Evolutionary conservation across 2,797 vertebrate species (phyloP).

Genomic region (Sebastes nivosus): DNA sequence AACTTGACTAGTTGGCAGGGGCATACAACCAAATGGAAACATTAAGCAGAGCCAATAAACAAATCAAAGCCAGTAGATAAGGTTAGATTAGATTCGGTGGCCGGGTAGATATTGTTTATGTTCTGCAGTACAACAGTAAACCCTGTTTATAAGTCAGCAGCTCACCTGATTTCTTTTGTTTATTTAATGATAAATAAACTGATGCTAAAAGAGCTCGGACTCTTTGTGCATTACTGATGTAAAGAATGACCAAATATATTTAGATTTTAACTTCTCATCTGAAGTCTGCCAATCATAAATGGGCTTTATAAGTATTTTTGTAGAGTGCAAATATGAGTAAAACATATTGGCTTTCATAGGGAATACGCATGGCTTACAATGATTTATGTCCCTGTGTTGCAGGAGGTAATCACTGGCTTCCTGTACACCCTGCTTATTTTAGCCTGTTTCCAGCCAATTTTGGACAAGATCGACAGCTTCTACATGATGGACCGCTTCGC

Average conservation of each 20-base stretch:
- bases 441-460: slow-evolving; percentile 86
- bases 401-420: slow-evolving; percentile 97
- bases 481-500: slow-evolving; percentile 89
- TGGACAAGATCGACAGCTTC: slow-evolving; percentile 93
- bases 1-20: background rate
- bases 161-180: background rate
- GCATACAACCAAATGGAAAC: no score
- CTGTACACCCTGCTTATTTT: slow-evolving; percentile 92
- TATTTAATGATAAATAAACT: background rate
- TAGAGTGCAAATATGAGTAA: background rate
- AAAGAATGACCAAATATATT: background rate
- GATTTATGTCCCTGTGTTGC: slow-evolving; percentile 54
- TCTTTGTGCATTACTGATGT: background rate
- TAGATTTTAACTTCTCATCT: background rate
- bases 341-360: background rate
- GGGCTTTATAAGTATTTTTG: background rate
- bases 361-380: background rate
- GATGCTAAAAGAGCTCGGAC: background rate
- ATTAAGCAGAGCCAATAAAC: slow-evolving; percentile 20
- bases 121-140: background rate
- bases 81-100: slow-evolving; percentile 16
- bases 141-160: background rate
- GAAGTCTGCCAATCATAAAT: background rate
- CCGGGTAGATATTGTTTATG: background rate
- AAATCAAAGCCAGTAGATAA: slow-evolving; percentile 15